Percentiles rank a stretch among this genome's conserved stretches.
Evolutionary conservation across 2,888 invertebrate genomes (phyloP).

Genomic region (Salticus scenicus): DNA sequence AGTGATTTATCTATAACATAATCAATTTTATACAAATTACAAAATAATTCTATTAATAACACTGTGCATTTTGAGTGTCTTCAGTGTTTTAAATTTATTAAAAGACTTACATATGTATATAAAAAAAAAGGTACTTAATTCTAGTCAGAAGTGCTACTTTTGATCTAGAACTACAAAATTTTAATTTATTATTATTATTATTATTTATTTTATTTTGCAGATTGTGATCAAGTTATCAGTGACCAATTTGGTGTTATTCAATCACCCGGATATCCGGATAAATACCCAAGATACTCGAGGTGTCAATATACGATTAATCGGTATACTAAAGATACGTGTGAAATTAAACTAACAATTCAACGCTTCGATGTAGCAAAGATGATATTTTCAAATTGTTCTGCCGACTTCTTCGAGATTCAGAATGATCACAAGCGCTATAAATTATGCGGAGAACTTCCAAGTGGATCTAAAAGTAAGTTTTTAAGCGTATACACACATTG

Average conservation of each 20-base stretch:
- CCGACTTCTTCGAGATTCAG: slow-evolving; percentile 70
- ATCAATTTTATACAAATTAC: too few relatives aligned
- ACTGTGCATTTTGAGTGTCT: too few relatives aligned
- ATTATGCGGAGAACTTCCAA: slow-evolving; percentile 68
- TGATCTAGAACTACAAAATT: too few relatives aligned
- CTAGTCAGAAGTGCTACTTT: too few relatives aligned
- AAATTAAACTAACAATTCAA: slow-evolving; percentile 56
- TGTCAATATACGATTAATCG: slow-evolving; percentile 56
- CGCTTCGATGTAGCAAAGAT: slow-evolving; percentile 68
- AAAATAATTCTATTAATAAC: too few relatives aligned
- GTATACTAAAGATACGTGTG: slow-evolving; percentile 40
- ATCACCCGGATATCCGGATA: slow-evolving; percentile 65
- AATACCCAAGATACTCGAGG: slow-evolving; percentile 47
- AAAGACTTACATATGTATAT: too few relatives aligned
- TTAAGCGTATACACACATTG: too few relatives aligned
- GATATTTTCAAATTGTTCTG: slow-evolving; percentile 61
- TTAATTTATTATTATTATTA: background rate
- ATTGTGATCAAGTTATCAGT: slow-evolving; percentile 44
- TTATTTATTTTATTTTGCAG: background rate
- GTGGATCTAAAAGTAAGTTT: slow-evolving; percentile 69
- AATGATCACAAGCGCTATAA: slow-evolving; percentile 23
- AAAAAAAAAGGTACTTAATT: too few relatives aligned
- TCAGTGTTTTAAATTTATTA: too few relatives aligned
- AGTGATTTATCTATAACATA: too few relatives aligned
- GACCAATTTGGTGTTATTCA: slow-evolving; percentile 45